phyloP scores from a whole-genome alignment of 2,113 vertebrate species.

The Lanius ludovicianus region DNA sequence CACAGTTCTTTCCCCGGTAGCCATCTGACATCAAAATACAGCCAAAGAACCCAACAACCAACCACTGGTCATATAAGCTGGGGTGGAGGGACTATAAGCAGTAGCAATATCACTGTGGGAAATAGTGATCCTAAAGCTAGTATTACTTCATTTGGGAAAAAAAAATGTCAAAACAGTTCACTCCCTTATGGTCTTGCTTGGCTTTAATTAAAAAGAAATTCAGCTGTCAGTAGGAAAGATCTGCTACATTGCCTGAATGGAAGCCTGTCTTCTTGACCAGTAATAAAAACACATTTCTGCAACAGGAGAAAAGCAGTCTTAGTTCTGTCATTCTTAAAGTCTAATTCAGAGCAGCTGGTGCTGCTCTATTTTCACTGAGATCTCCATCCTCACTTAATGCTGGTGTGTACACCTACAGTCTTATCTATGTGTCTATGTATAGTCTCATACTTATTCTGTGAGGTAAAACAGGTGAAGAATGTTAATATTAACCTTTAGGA shows the following conservation, averaged over 20 bases:
- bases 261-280: not conserved
- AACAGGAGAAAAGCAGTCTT: not conserved
- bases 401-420: not conserved
- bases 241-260: not conserved
- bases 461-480: not conserved
- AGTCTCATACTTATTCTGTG: not conserved
- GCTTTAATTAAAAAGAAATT: not conserved
- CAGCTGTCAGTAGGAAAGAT: not conserved
- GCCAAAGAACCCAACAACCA: not conserved
- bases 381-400: not conserved
- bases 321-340: not conserved
- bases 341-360: not conserved
- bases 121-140: not conserved
- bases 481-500: not conserved
- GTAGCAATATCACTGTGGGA: not conserved
- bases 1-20: not conserved
- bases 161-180: not conserved
- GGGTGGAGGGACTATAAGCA: not conserved
- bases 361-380: not conserved
- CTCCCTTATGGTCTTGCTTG: not conserved
- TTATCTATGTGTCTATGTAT: not conserved
- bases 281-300: not conserved
- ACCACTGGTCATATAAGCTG: not conserved
- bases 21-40: not conserved
- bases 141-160: not conserved